Conservation (phyloP, 2,113 vertebrate genomes). For the Chaenogobius annularis region DNA sequence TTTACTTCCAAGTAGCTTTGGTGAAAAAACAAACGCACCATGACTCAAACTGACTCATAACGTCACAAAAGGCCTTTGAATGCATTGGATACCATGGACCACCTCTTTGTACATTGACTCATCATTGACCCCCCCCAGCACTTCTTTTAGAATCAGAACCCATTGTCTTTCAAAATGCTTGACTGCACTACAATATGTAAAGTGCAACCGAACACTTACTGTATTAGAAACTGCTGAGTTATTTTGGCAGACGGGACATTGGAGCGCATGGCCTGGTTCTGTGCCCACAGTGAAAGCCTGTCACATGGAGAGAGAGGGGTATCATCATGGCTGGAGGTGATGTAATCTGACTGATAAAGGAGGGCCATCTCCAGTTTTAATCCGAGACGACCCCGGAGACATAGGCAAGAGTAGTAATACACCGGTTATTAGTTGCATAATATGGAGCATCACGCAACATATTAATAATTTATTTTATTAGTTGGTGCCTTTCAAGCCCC, state of each 20-base stretch:
- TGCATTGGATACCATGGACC: constrained; percentile 10
- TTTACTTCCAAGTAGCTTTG: constrained; percentile 10
- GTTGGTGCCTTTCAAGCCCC: neutral
- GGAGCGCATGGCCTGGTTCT: constrained; percentile 70
- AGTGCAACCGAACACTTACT: constrained; percentile 58
- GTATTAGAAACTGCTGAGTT: constrained; percentile 75
- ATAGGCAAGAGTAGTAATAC: constrained; percentile 16
- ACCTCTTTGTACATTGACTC: constrained; percentile 32
- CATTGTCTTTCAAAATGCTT: constrained; percentile 24
- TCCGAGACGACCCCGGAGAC: constrained; percentile 54
- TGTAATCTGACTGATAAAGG: constrained; percentile 76
- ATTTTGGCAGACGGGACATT: constrained; percentile 72
- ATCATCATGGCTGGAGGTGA: constrained; percentile 68
- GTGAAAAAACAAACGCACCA: neutral
- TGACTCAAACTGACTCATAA: constrained; percentile 54
- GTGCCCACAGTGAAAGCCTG: constrained; percentile 72
- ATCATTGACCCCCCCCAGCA: too few relatives aligned
- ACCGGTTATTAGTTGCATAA: neutral
- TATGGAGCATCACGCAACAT: neutral
- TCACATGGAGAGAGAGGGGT: constrained; percentile 56
- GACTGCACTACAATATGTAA: constrained; percentile 54
- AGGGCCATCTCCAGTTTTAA: constrained; percentile 44
- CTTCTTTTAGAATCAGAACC: too few relatives aligned
- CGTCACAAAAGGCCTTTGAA: constrained; percentile 22
- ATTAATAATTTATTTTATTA: neutral